A percentile compares a stretch with the other conserved stretches of the same genome.
Conservation (phyloP, 2,797 vertebrate species). For the Rhinatrema bivittatum region DNA sequence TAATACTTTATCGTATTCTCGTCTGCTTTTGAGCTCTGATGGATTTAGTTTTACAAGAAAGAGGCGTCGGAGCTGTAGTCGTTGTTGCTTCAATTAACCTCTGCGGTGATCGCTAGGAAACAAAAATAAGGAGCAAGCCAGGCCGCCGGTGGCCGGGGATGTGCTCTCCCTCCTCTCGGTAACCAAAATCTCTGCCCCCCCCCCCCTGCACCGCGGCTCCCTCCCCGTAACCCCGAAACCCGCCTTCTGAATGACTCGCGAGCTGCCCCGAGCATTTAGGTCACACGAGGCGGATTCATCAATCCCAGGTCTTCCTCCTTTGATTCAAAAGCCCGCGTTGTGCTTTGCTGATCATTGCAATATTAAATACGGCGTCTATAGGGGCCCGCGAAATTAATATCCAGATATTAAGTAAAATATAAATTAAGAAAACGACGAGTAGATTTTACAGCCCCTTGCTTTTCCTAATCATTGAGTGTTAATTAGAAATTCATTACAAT, state of each 20-base stretch:
- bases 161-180: no score
- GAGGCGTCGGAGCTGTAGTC: not conserved
- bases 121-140: no score
- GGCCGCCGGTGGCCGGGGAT: no score
- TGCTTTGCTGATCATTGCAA: slow-evolving; percentile 1
- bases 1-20: not conserved
- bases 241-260: not conserved
- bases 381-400: slow-evolving; percentile 36
- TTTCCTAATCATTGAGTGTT: slow-evolving; percentile 69
- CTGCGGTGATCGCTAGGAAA: no score
- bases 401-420: slow-evolving; percentile 48
- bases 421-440: slow-evolving; percentile 50
- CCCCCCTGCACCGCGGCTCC: no score
- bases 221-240: not conserved
- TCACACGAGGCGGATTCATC: slow-evolving; percentile 3
- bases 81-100: no score
- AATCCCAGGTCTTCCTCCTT: slow-evolving; percentile 5
- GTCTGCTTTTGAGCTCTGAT: not conserved
- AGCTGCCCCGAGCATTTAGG: no score
- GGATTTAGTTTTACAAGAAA: not conserved
- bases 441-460: slow-evolving; percentile 54
- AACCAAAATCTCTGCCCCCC: no score
- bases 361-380: slow-evolving; percentile 6
- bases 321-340: not conserved
- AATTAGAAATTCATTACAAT: slow-evolving; percentile 79